phyloP scores from a whole-genome alignment of 1,140 invertebrate genomes.

The Drosophila bifasciata region DNA sequence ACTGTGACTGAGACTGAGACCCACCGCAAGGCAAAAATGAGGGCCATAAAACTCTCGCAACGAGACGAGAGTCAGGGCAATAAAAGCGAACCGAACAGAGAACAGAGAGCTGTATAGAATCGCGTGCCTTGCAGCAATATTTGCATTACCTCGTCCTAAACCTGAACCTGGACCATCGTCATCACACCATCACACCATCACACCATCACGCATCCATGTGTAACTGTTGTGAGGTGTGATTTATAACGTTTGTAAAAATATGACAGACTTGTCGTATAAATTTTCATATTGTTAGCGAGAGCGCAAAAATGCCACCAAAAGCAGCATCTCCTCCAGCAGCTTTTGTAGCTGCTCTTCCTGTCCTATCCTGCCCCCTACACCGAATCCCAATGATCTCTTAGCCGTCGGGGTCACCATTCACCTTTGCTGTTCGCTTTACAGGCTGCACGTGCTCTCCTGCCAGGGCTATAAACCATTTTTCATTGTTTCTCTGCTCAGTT shows the following conservation, averaged over 20 bases:
- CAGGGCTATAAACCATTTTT: constrained; percentile 45
- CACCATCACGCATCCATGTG: constrained; percentile 40
- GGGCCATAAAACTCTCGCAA: constrained; percentile 62
- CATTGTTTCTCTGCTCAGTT: constrained; percentile 34
- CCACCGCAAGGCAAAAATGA: constrained; percentile 68
- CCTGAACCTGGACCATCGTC: too few relatives aligned
- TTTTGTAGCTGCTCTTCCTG: constrained; percentile 31
- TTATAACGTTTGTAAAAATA: constrained; percentile 83
- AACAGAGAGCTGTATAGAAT: constrained; percentile 55
- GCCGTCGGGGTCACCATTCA: constrained; percentile 39
- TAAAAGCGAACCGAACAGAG: constrained; percentile 53
- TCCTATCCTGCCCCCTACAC: constrained; percentile 1
- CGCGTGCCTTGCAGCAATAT: constrained; percentile 78
- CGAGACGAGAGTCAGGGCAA: constrained; percentile 53
- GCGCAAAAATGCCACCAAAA: constrained; percentile 58
- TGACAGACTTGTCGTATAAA: constrained; percentile 82
- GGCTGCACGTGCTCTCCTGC: constrained; percentile 43
- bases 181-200: constrained; percentile 44
- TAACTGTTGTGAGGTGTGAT: constrained; percentile 67
- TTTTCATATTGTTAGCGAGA: constrained; percentile 79
- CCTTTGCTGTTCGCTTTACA: constrained; percentile 36
- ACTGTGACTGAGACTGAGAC: constrained; percentile 34
- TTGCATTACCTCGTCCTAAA: constrained; percentile 60
- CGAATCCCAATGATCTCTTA: constrained; percentile 36
- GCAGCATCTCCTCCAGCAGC: constrained; percentile 44